Evolutionary conservation across 2,888 invertebrate genomes (phyloP), one percentile per base, ranked within the genome.

Genomic region (Drosophila neonasuta): DNA sequence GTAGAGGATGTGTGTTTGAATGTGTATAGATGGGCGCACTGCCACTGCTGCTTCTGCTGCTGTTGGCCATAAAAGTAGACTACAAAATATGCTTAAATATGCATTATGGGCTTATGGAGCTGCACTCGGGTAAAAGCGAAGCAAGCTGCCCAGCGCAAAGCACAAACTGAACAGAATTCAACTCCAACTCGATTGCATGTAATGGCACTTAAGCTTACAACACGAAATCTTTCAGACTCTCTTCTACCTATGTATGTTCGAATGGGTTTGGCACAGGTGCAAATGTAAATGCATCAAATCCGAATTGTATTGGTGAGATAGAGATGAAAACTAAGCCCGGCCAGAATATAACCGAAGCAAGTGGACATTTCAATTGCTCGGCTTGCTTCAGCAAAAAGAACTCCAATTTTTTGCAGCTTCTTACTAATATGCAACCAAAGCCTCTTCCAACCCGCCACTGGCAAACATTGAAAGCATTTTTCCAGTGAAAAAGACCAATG

Each of bases 141-240:
- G 54, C 60, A 49, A 44, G 58, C 56, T 55, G 71, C 39, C 63
- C 65, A 57, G 34, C 52, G 52, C 49, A 59, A 51, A 45, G 60
- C 59, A 56, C 48, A 67, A 65, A 68, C 67, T 71, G 80, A 82
- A 71, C 71, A 57, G 56, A 50, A 59, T 64, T 68, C 64, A 46
- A 68, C 68, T 75, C 64, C 42, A 73, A 84, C 77, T 81, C 75
- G 66, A 86, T 83, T 77, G 86, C 82, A 86, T 86, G 84, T 86
- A 79, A 83, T 86, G 81, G 82, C 82, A 83, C 82, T 83, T 83
- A 83, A 86, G 82, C 84, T 86, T 80, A 83, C 82, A 83, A 83
- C 74, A 77, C 65, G 65, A 48, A 48, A 34, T 71, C 72, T 76
- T 57, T 61, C 44, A 55, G 62, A 45, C 45, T 60, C 17, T 63